These are phyloP conservation scores for Erebia ligea DNA, from an alignment of 2,888 invertebrate species.

Conservation along the genomic window DNA sequence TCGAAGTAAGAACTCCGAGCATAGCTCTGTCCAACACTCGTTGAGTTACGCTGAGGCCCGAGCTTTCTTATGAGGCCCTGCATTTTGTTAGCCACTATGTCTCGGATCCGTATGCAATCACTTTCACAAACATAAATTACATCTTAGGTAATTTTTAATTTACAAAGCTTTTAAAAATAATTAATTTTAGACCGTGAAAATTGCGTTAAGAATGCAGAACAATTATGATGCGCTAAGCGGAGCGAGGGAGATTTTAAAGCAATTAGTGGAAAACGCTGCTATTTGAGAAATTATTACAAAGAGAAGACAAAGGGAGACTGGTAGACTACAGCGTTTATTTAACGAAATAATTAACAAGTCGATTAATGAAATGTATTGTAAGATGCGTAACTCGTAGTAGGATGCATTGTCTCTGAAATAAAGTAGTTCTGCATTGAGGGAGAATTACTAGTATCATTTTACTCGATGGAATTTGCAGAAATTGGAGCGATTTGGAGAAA, in stretches of 20 bases:
- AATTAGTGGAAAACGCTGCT: slow-evolving; percentile 14
- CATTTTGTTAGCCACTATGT: too few relatives aligned
- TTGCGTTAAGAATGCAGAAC: slow-evolving; percentile 10
- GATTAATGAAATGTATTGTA: slow-evolving; percentile 2
- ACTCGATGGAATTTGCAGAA: too few relatives aligned
- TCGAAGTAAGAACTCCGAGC: too few relatives aligned
- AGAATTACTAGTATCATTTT: background rate
- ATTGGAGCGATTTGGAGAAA: too few relatives aligned
- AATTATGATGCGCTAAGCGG: slow-evolving; percentile 17
- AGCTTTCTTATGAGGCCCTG: too few relatives aligned
- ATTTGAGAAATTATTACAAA: slow-evolving; percentile 18
- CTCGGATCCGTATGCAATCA: too few relatives aligned
- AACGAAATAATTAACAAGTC: slow-evolving; percentile 4
- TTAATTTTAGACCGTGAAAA: background rate
- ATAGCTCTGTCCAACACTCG: too few relatives aligned
- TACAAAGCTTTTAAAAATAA: background rate
- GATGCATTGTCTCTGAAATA: too few relatives aligned
- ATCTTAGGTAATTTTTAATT: too few relatives aligned
- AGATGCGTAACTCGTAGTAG: background rate
- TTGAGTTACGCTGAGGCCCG: too few relatives aligned
- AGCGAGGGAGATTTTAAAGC: slow-evolving; percentile 11
- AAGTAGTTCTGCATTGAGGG: background rate
- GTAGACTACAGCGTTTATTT: slow-evolving; percentile 6
- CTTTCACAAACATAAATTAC: too few relatives aligned
- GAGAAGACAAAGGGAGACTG: slow-evolving; percentile 3